Base-by-base conservation (phyloP, 2,888 invertebrate species). In the Minunthozetes semirufus region DNA sequence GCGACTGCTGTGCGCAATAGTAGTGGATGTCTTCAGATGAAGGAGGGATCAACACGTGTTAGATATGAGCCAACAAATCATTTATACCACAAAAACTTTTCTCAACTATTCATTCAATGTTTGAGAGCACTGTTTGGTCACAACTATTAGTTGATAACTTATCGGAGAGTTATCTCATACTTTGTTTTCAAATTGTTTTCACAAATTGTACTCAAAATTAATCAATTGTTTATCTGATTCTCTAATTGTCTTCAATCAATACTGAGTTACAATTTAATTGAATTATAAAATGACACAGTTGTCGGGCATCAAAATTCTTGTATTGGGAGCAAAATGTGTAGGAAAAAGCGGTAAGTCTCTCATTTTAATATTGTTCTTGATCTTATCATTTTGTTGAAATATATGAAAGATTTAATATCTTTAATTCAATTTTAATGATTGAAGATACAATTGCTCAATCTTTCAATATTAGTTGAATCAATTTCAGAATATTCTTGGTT, bases 301-400 rank as follows among this genome's bases (percentile, higher is more conserved):
- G 46, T 61, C 73, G 15, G 29, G 29, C 25, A 61, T 73, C n/a
- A 73, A 73, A 27, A 42, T 73, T 29, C 48, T 73, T 11, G 73
- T 73, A 1, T 29, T 73, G 19, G 73, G 73, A 63, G 63, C 42
- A 17, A 73, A 66, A 63, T 63, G 73, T 50, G 73, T 73, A 25
- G 73, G 73, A 25, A 73, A 73, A 29, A 66, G 63, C 42, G 73
- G 73, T 73, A 73, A 73, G 73, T 22, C 4, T 59, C 42, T 38
- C 17, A 27, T 25, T 56, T 56, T 22, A 1, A 27, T 27, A 59
- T 15, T 6, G 2, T 27, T 33, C 4, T 8, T 33, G 3, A 33
- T 33, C 33, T 33, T 33, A 33, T 33, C 3, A 33, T 33, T 33
- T 33, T n/a, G n/a, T n/a, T n/a, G n/a, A n/a, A n/a, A n/a, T n/a